Base-by-base conservation (phyloP, 2,797 vertebrate genomes). In the Danio jaintianensis region DNA sequence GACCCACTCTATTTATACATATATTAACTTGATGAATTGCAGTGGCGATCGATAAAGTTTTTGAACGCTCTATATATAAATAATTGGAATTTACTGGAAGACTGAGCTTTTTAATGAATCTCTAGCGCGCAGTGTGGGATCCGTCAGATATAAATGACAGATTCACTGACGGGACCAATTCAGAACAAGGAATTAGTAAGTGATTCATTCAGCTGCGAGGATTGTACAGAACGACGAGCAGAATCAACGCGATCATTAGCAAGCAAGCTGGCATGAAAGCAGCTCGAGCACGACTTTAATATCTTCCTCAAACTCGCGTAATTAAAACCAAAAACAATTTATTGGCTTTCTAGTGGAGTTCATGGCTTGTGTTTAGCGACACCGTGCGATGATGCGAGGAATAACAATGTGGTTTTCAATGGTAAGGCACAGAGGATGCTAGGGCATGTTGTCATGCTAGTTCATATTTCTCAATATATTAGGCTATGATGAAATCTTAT, bases 281-380 rank as follows among this genome's bases (percentile, higher is more conserved):
- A 12, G 16, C 48, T 6, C 45, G 40, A 53, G 40, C 40, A 53
- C 22, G 36, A 55, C 58, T 71, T 71, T 8, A 58, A 52, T 45
- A 36, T 55, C 42, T 50, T 71, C 13, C 18, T 67, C 64, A 16
- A 48, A 71, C 56, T 62, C 72, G 29, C 2, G 47, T 48, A 40
- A 56, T 47, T 50, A 43, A 64, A 63, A 22, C 13, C 36, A 16
- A 7, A 15, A 13, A 18, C 36, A 20, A 50, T 40, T 62, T 13
- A 0, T 29, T 2, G 38, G 2, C 40, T 22, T 52, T 20, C 13
- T 9, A 48, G 73, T 75, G 56, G 50, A 67, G 78, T 68, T 78
- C 18, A 89, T 82, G 82, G 85, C 88, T 87, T 89, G 68, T 89
- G 88, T 93, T 90, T 93, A 89, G 89, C 89, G 92, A 91, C 91